These are phyloP conservation scores for Callionymus lyra DNA, from an alignment of 2,113 vertebrate species.

Conservation along the genomic window DNA sequence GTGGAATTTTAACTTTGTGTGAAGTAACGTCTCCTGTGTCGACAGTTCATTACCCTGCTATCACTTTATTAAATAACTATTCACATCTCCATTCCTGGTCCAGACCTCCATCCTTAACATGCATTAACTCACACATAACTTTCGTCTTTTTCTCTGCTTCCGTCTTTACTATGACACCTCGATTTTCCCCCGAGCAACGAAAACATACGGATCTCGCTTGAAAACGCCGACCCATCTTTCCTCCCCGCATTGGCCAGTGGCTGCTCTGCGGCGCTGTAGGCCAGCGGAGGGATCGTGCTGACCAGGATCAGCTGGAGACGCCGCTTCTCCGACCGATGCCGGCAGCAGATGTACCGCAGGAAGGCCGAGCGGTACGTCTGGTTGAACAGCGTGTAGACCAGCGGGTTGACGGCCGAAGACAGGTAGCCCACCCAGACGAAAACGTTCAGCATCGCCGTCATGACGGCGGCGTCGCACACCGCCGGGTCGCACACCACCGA, in stretches of 20 bases:
- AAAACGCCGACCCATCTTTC: constrained; percentile 11
- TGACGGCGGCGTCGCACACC: constrained; percentile 68
- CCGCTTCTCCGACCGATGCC: constrained; percentile 81
- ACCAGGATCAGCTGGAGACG: constrained; percentile 86
- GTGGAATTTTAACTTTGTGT: too few relatives aligned
- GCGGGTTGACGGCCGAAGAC: constrained; percentile 89
- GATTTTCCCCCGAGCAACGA: constrained; percentile 1
- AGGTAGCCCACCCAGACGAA: constrained; percentile 97
- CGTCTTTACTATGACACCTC: not conserved
- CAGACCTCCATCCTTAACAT: too few relatives aligned
- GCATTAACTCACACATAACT: constrained; percentile 36
- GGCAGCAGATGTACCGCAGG: constrained; percentile 83
- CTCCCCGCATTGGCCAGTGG: constrained; percentile 2
- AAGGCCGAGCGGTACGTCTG: constrained; percentile 90
- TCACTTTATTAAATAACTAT: too few relatives aligned
- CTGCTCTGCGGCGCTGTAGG: constrained; percentile 73
- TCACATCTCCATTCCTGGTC: too few relatives aligned
- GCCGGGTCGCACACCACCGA: constrained; percentile 76
- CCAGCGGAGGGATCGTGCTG: constrained; percentile 86
- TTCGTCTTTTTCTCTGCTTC: constrained; percentile 36
- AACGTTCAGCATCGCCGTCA: constrained; percentile 79
- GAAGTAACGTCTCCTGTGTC: too few relatives aligned
- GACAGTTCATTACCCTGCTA: too few relatives aligned
- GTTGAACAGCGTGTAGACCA: constrained; percentile 91
- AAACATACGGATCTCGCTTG: too few relatives aligned